These are phyloP conservation scores for Sylvicola cinctus DNA, from an alignment of 2,888 invertebrate species.

Conservation along the genomic window DNA sequence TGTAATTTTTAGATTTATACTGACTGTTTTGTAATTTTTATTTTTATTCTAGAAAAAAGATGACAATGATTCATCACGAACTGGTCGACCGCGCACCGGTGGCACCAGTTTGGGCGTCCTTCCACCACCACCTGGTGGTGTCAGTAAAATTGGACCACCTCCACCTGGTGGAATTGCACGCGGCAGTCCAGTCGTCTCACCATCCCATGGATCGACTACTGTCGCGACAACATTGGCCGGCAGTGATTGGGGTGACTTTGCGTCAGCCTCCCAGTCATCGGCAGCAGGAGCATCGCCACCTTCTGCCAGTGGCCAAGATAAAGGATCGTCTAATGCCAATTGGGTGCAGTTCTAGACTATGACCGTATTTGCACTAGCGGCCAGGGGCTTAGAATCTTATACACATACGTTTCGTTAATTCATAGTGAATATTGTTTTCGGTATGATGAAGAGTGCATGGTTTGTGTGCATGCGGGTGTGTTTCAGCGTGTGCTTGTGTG, in stretches of 20 bases:
- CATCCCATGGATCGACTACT: slow-evolving; percentile 52
- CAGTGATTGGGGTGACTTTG: slow-evolving; percentile 65
- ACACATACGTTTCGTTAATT: too few species aligned
- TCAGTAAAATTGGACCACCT: slow-evolving; percentile 50
- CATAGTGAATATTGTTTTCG: too few species aligned
- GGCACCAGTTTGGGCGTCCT: slow-evolving; percentile 40
- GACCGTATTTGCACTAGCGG: too few species aligned
- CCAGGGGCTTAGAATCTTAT: too few species aligned
- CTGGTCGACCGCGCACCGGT: slow-evolving; percentile 26
- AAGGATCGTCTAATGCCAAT: slow-evolving; percentile 20
- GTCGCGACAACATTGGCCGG: slow-evolving; percentile 32
- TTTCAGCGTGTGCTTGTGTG: too few species aligned
- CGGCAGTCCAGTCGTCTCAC: slow-evolving; percentile 39
- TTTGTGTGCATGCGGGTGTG: too few species aligned
- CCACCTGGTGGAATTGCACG: too few species aligned
- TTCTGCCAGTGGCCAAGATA: slow-evolving; percentile 16
- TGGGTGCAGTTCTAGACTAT: slow-evolving; percentile 28
- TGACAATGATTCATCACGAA: slow-evolving; percentile 43
- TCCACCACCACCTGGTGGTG: slow-evolving; percentile 67
- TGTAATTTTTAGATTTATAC: slow-evolving; percentile 4
- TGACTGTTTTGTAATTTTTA: slow-evolving; percentile 1
- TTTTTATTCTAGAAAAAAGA: slow-evolving; percentile 55
- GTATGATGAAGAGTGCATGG: too few species aligned
- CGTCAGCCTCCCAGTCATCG: slow-evolving; percentile 29
- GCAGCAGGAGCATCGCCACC: slow-evolving; percentile 12